Percentiles rank a stretch among this genome's conserved stretches.
phyloP scores from a whole-genome alignment of 2,888 invertebrate species.

The Ecdyonurus torrentis region DNA sequence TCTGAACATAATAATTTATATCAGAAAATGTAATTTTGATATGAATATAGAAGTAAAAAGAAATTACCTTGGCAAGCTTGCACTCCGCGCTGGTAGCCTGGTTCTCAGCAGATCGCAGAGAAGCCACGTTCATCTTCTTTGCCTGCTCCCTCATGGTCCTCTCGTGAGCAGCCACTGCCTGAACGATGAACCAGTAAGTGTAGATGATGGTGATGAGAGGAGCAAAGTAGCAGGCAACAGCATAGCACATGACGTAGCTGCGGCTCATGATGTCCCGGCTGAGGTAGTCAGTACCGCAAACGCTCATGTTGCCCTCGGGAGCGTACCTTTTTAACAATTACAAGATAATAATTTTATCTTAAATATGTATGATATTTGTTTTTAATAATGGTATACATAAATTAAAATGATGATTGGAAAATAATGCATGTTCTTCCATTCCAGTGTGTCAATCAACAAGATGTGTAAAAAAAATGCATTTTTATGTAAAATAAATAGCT shows the following conservation, averaged over 20 bases:
- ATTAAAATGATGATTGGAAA: too few relatives aligned
- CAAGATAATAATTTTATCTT: too few relatives aligned
- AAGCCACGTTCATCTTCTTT: conserved; percentile 86
- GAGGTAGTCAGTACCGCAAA: conserved; percentile 41
- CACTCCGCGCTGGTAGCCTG: conserved; percentile 67
- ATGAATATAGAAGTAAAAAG: too few relatives aligned
- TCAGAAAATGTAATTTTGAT: too few relatives aligned
- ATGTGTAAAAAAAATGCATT: too few relatives aligned
- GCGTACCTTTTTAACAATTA: conserved; percentile 29
- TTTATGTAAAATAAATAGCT: too few relatives aligned
- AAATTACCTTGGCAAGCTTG: conserved; percentile 58
- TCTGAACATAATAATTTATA: conserved; percentile 26
- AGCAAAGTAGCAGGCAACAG: conserved; percentile 29
- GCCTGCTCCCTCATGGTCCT: conserved; percentile 78
- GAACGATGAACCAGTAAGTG: conserved; percentile 42
- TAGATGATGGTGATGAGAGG: conserved; percentile 38
- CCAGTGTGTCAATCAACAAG: too few relatives aligned
- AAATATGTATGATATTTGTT: too few relatives aligned
- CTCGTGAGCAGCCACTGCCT: conserved; percentile 67
- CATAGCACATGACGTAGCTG: conserved; percentile 37
- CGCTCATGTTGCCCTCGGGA: conserved; percentile 48
- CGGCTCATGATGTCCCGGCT: conserved; percentile 33
- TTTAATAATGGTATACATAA: too few relatives aligned
- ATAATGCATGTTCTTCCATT: too few relatives aligned
- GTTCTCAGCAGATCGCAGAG: conserved; percentile 53